Base-by-base conservation (phyloP, 2,888 invertebrate genomes). In the Asteroscopus sphinx region DNA sequence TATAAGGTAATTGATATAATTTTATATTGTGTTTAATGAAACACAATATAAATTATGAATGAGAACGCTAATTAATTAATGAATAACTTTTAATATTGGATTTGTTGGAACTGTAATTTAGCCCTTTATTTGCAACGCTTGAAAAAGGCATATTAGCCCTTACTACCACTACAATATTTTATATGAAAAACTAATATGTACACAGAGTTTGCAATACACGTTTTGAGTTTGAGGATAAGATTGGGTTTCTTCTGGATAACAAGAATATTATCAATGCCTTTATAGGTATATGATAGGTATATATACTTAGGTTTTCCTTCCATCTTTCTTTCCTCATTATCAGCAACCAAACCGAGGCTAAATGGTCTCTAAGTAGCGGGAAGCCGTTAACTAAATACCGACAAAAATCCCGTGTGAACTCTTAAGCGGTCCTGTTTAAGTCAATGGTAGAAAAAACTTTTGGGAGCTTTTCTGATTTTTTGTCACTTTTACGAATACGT, bases 371-470 rank as follows among this genome's bases (percentile, higher is more conserved):
- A 2, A 28, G 9, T 26, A 35, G n/a, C 11, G 1, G 15, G 9
- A 44, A 40, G 21, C 17, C 6, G 35, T 7, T 1, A 32, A 35
- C 25, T 21, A 35, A 36, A 37, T 37, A 21, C 3, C n/a, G 12
- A 0, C 13, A 15, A 32, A 11, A 33, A 61, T 49, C 30, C 55
- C 56, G 65, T 68, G 62, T 13, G 56, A 66, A 56, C 32, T 32
- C 33, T 7, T 36, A 37, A 49, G 33, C 6, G 28, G 21, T 61
- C 30, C 46, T n/a, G 60, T 13, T 66, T 40, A 32, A 15, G 28
- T n/a, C 16, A 12, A 0, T 7, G 8, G 6, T n/a, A 33, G 6
- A 17, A n/a, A 3, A 13, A 21, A 21, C 4, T 4, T 4, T 4
- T 6, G 21, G 4, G 13, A 48, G 6, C n/a, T 45, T 46, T 13